Base-by-base conservation (phyloP, 2,888 invertebrate species). In the Tiphia femorata region DNA sequence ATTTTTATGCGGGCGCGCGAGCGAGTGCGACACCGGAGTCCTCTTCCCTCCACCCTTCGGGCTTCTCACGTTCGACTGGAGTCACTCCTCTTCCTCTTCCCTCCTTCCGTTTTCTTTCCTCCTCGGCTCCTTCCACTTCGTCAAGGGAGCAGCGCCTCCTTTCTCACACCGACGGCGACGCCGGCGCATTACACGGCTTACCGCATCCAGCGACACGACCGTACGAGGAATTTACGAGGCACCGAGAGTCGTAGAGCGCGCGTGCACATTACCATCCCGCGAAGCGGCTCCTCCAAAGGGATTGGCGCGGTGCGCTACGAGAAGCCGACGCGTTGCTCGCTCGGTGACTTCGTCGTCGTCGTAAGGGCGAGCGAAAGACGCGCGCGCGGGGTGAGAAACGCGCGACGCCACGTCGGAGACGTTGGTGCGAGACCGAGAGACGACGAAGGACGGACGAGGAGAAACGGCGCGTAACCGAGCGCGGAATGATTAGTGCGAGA, bases 151-250 rank as follows among this genome's bases (percentile, higher is more conserved):
- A n/a, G 2, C 20, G 6, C 23, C 14, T 20, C 41, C 23, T 14
- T 33, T 14, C 12, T 33, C n/a, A 12, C 33, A 33, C 33, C n/a
- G 33, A 33, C 33, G 33, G 46, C 59, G 46, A 46, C 53, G 46
- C 20, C 54, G n/a, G 37, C 20, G 59, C 58, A 54, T 66, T 66
- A 66, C 62, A 66, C 58, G 65, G 65, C 58, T 64, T 62, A 58
- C 62, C 62, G 66, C 64, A 56, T 66, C 52, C 53, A 54, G 53
- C 58, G 60, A 58, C 60, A 44, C 51, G 57, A 43, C 20, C 46
- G 54, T 49, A 42, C 30, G 52, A 49, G 55, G 57, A 68, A 65
- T 68, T 68, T 65, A 67, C 62, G 67, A 59, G 64, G 55, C 62
- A n/a, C n/a, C n/a, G n/a, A n/a, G n/a, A n/a, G n/a, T n/a, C n/a